These are phyloP conservation scores for Catajapyx aquilonaris DNA, from an alignment of 1,140 invertebrate species.

Conservation along the genomic window DNA sequence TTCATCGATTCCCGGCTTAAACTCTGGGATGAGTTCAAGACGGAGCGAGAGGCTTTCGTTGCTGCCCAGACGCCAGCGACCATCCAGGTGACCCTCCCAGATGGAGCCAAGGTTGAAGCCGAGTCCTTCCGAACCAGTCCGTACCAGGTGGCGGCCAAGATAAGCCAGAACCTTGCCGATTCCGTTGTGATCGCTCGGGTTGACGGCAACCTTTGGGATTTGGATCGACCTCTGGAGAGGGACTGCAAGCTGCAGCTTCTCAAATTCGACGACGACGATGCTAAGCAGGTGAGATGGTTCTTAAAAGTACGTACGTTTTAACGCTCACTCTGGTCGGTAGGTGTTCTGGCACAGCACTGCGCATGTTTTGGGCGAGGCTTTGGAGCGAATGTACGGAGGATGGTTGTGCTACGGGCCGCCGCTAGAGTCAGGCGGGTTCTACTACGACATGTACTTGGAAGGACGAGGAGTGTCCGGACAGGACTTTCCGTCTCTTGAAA, in stretches of 20 bases:
- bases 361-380: slow-evolving; percentile 89
- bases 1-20: slow-evolving; percentile 50
- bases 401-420: slow-evolving; percentile 96
- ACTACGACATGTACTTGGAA: slow-evolving; percentile 91
- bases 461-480: slow-evolving; percentile 60
- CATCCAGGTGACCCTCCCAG: slow-evolving; percentile 65
- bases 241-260: slow-evolving; percentile 67
- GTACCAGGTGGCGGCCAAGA: slow-evolving; percentile 76
- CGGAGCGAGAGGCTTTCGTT: slow-evolving; percentile 49
- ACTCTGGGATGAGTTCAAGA: slow-evolving; percentile 73
- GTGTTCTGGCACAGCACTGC: slow-evolving; percentile 99
- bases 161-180: slow-evolving; percentile 84
- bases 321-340: slow-evolving; percentile 44
- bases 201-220: slow-evolving; percentile 84
- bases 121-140: slow-evolving; percentile 85
- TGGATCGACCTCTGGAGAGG: slow-evolving; percentile 81
- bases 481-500: slow-evolving; percentile 74
- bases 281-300: slow-evolving; percentile 14
- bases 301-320: neutral
- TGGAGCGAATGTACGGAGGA: slow-evolving; percentile 91
- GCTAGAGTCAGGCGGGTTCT: slow-evolving; percentile 84
- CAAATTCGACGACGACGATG: slow-evolving; percentile 88
- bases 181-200: slow-evolving; percentile 88
- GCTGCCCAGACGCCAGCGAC: slow-evolving; percentile 42
- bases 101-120: slow-evolving; percentile 65